These are phyloP conservation scores for Bufo gargarizans DNA, from an alignment of 2,113 vertebrate genomes.

Conservation along the genomic window DNA sequence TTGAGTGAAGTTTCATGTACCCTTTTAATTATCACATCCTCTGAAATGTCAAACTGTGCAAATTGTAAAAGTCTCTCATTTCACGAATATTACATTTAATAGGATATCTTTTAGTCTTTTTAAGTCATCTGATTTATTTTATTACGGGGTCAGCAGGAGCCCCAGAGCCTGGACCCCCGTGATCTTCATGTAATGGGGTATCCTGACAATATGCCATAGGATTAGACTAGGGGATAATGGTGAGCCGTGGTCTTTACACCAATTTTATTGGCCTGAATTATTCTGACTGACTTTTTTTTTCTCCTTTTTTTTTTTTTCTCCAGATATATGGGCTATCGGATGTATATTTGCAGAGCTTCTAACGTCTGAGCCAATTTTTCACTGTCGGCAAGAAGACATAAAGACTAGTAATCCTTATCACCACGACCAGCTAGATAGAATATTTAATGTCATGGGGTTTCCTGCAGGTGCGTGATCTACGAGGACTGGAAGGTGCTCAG, in stretches of 20 bases:
- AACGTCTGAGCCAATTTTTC: constrained; percentile 99
- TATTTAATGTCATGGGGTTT: constrained; percentile 99
- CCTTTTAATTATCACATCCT: background rate
- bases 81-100: background rate
- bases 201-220: too few species aligned
- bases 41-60: constrained; percentile 12
- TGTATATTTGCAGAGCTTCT: constrained; percentile 99
- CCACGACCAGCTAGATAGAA: constrained; percentile 99
- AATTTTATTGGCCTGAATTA: background rate
- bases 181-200: too few species aligned
- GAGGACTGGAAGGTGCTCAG: background rate
- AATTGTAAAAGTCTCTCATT: background rate
- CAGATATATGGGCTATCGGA: constrained; percentile 99
- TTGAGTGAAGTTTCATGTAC: too few species aligned
- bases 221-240: too few species aligned
- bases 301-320: constrained; percentile 55
- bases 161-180: too few species aligned
- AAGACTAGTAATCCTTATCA: constrained; percentile 99
- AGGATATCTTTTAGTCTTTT: background rate
- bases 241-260: too few species aligned
- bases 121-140: background rate
- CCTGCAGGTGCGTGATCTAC: constrained; percentile 86
- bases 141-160: too few species aligned
- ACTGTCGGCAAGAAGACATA: constrained; percentile 99
- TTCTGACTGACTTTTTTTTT: background rate